Base-by-base conservation (phyloP, 2,888 invertebrate species). In the Tinea trinotella region DNA sequence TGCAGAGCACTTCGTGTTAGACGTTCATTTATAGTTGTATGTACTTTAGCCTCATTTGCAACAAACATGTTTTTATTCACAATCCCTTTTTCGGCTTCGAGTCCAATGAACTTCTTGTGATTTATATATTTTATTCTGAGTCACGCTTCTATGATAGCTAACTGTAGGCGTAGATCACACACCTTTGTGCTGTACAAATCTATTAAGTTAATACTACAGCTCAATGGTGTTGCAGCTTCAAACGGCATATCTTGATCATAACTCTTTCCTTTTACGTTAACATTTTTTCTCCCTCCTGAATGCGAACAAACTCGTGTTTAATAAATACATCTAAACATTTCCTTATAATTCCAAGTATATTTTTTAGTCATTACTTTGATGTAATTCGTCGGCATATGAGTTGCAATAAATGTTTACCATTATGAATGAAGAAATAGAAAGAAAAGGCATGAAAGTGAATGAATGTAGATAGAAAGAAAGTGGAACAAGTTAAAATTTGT, bases 91-190 rank as follows among this genome's bases (percentile, higher is more conserved):
- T 67, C 56, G 67, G 68, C 59, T 58, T 56, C 18, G 53, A 64
- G 78, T 72, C 76, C 73, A 66, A 59, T 66, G 71, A 76, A 70
- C 76, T 50, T 22, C 50, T 13, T 12, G 50, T 50, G 24, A 50
- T 50, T 50, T 50, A 50, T 50, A 50, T 50, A 50, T 50, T 50
- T 50, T 50, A 50, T 50, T 50, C 50, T 50, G 50, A 50, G 50
- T 50, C 50, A 50, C 50, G 50, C 24, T 50, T 50, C 24, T 46
- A 46, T 17, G 9, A n/a, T 50, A 24, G 24, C 1, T 24, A 50
- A 50, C 46, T 50, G 50, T 50, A 50, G 50, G 50, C 50, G 50
- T 50, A 24, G 50, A 24, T 48, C 50, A 24, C 15, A 50, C 24
- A 50, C 50, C 50, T 24, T 50, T 46, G 46, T 46, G 46, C 19